phyloP scores from a whole-genome alignment of 2,888 invertebrate genomes.

The Netelia virgata region DNA sequence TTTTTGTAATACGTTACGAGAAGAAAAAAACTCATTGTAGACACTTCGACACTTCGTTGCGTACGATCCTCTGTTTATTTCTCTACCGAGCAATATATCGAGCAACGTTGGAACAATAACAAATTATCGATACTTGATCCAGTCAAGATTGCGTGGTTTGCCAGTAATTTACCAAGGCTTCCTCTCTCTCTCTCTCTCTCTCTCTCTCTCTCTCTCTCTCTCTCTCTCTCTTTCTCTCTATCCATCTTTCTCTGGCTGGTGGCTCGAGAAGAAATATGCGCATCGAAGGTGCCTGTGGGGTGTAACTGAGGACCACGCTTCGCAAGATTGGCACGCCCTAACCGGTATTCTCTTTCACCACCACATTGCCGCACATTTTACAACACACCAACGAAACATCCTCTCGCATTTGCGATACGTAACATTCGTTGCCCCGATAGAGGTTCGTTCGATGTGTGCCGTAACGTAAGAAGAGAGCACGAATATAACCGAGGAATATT shows the following conservation, averaged over 20 bases:
- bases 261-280: constrained; percentile 64
- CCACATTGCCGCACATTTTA: not conserved
- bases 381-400: not conserved
- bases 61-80: too few relatives aligned
- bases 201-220: constrained; percentile 42
- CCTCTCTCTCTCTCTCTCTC: constrained; percentile 57
- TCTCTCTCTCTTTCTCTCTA: constrained; percentile 55
- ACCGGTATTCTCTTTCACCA: constrained; percentile 71
- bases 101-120: constrained; percentile 49
- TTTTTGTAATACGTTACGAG: too few relatives aligned
- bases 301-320: constrained; percentile 66
- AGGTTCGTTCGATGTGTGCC: too few relatives aligned
- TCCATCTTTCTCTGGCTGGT: constrained; percentile 58
- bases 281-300: constrained; percentile 68
- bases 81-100: not conserved
- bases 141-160: constrained; percentile 61
- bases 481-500: too few relatives aligned
- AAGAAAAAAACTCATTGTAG: too few relatives aligned
- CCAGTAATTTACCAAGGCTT: constrained; percentile 65
- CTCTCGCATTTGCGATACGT: constrained; percentile 10
- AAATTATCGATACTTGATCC: constrained; percentile 65
- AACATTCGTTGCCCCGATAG: constrained; percentile 32
- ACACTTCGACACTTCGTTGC: too few relatives aligned
- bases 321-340: constrained; percentile 72
- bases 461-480: too few relatives aligned